phyloP scores from a whole-genome alignment of 37 sponge, comb jelly and placozoan genomes.

The Hormiphora californensis region DNA sequence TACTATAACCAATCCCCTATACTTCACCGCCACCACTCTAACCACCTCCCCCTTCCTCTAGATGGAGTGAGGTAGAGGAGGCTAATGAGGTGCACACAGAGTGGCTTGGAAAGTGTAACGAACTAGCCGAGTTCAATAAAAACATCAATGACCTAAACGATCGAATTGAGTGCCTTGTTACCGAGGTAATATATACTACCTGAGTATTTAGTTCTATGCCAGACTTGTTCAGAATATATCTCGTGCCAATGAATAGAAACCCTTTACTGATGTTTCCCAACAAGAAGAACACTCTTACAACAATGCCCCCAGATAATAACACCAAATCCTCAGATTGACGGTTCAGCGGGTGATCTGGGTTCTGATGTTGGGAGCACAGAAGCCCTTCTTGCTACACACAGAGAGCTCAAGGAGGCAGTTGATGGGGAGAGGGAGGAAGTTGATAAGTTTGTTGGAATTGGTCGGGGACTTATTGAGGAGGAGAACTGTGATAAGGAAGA shows the following conservation, averaged over 20 bases:
- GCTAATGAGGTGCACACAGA: slow-evolving; percentile 47
- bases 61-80: background rate
- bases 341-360: background rate
- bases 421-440: slow-evolving; percentile 32
- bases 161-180: no score
- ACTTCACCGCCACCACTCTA: no score
- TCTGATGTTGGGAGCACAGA: slow-evolving; percentile 23
- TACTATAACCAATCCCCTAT: no score
- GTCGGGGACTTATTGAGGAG: background rate
- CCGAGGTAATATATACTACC: no score
- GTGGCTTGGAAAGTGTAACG: slow-evolving; percentile 19
- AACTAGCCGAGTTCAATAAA: slow-evolving; percentile 43
- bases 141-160: background rate
- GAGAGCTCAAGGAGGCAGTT: background rate
- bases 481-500: background rate
- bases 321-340: no score
- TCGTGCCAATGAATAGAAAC: no score
- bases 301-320: no score
- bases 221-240: no score
- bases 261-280: no score
- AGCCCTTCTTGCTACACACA: slow-evolving; percentile 16
- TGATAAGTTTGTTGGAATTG: background rate
- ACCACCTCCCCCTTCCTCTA: no score
- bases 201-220: no score
- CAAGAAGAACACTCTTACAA: no score